Evolutionary conservation across 2,888 invertebrate genomes (phyloP).

Genomic region (Pollenia angustigena): DNA sequence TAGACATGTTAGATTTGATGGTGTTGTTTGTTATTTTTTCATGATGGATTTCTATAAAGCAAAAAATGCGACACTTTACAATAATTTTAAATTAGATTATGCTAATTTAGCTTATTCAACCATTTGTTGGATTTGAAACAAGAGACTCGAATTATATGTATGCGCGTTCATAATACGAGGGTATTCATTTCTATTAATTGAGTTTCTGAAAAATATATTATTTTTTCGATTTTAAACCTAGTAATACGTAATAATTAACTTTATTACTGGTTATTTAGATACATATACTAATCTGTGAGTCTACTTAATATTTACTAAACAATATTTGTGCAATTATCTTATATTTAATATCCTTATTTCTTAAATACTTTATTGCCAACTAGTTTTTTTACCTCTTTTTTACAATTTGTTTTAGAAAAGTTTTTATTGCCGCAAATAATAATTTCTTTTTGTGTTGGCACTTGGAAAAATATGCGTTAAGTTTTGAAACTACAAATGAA

Average conservation of each 20-base stretch:
- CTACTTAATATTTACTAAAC: too few species aligned
- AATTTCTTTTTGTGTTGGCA: slow-evolving; percentile 66
- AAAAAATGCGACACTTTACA: slow-evolving; percentile 50
- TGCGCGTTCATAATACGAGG: not conserved
- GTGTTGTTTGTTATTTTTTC: slow-evolving; percentile 50
- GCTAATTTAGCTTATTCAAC: slow-evolving; percentile 76
- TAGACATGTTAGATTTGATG: slow-evolving; percentile 41
- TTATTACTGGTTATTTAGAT: too few species aligned
- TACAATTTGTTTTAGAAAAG: slow-evolving; percentile 44
- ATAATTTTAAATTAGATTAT: slow-evolving; percentile 78
- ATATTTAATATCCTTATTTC: slow-evolving; percentile 78
- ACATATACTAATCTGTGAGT: too few species aligned
- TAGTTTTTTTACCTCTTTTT: slow-evolving; percentile 29
- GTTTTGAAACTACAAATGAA: slow-evolving; percentile 55
- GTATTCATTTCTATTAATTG: too few species aligned
- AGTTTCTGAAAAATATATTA: too few species aligned
- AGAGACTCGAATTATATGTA: not conserved
- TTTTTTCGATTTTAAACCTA: too few species aligned
- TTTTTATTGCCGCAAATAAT: slow-evolving; percentile 70
- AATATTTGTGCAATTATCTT: too few species aligned
- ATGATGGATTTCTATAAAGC: slow-evolving; percentile 53
- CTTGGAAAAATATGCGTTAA: slow-evolving; percentile 70
- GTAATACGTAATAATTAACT: too few species aligned
- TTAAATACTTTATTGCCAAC: slow-evolving; percentile 39
- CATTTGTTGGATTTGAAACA: slow-evolving; percentile 11